phyloP scores from a whole-genome alignment of 2,113 vertebrate species.

The Tor tambroides region DNA sequence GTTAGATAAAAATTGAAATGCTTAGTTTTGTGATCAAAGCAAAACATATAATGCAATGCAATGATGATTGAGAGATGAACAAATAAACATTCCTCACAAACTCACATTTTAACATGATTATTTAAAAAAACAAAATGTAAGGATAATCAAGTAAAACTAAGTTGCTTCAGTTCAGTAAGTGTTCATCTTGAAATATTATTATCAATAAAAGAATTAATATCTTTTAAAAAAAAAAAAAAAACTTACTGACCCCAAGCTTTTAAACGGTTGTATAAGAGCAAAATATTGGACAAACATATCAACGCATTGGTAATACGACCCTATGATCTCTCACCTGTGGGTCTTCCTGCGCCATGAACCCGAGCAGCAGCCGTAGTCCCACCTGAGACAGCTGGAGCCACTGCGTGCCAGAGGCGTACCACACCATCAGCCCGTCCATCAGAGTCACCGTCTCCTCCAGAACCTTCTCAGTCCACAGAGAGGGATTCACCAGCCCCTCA shows the following conservation, averaged over 20 bases:
- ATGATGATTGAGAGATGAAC: too few relatives aligned
- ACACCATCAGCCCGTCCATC: conserved; percentile 91
- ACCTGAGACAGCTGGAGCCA: conserved; percentile 89
- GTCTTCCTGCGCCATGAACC: conserved; percentile 92
- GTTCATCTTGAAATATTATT: background rate
- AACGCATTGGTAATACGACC: background rate
- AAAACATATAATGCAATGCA: too few relatives aligned
- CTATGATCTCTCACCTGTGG: conserved; percentile 75
- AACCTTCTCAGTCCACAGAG: conserved; percentile 93
- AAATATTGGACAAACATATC: too few relatives aligned
- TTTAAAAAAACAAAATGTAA: too few relatives aligned
- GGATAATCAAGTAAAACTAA: too few relatives aligned
- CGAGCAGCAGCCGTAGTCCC: conserved; percentile 89
- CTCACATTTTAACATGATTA: background rate
- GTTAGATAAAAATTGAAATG: too few relatives aligned
- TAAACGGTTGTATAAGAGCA: too few relatives aligned
- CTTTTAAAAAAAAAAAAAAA: too few relatives aligned
- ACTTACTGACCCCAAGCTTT: too few relatives aligned
- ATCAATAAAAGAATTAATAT: too few relatives aligned
- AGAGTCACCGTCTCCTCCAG: conserved; percentile 90
- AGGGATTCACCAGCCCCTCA: conserved; percentile 87
- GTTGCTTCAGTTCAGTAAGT: background rate
- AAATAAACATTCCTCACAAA: background rate
- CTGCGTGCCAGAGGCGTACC: conserved; percentile 84
- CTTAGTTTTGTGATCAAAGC: too few relatives aligned